Percentiles rank a stretch among this genome's conserved stretches.
These are phyloP conservation scores for Dolichallabes microphthalmus DNA, from an alignment of 2,113 vertebrate species.

Conservation along the genomic window DNA sequence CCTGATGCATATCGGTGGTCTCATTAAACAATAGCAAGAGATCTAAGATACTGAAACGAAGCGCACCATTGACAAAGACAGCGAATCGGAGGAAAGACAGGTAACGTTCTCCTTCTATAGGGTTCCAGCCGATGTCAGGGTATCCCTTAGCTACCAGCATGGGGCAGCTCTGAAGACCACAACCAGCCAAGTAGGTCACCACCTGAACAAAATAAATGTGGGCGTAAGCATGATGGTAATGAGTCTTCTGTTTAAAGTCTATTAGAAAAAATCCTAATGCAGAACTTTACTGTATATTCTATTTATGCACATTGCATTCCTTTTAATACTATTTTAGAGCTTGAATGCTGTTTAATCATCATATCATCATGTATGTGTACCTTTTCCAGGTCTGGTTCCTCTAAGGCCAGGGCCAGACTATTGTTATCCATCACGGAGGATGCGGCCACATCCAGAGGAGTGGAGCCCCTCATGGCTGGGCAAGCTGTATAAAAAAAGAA, in stretches of 20 bases:
- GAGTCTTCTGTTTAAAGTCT: neutral
- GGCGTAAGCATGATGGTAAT: neutral
- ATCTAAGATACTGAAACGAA: neutral
- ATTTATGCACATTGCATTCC: neutral
- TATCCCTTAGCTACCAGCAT: slow-evolving; percentile 91
- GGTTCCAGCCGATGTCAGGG: slow-evolving; percentile 96
- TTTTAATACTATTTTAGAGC: neutral
- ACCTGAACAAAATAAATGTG: slow-evolving; percentile 74
- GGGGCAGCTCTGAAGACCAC: slow-evolving; percentile 93
- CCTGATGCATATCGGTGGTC: neutral
- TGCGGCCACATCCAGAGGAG: slow-evolving; percentile 92
- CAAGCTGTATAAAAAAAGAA: slow-evolving; percentile 74
- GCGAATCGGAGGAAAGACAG: slow-evolving; percentile 93
- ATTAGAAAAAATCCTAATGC: neutral
- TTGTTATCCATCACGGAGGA: slow-evolving; percentile 99
- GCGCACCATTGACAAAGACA: slow-evolving; percentile 92
- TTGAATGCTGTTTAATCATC: neutral
- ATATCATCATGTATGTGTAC: slow-evolving; percentile 59
- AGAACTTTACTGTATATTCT: neutral
- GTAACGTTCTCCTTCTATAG: slow-evolving; percentile 95
- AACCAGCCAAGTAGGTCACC: slow-evolving; percentile 92
- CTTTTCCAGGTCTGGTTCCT: slow-evolving; percentile 95
- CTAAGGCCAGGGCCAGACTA: slow-evolving; percentile 86
- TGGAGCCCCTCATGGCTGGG: slow-evolving; percentile 94
- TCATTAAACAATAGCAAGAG: neutral